phyloP scores from a whole-genome alignment of 2,113 vertebrate species.

The Aptenodytes forsteri region DNA sequence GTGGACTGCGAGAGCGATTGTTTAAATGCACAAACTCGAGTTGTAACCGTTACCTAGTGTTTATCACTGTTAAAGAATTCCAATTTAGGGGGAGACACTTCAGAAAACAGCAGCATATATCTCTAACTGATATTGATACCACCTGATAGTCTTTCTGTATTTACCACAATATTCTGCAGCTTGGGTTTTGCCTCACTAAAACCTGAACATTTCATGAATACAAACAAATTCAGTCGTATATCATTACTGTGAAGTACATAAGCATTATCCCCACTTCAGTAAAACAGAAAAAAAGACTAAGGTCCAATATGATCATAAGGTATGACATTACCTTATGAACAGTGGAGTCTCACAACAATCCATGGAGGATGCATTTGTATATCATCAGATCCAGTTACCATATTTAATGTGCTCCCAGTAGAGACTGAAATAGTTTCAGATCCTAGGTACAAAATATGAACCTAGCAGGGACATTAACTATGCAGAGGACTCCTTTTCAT shows the following conservation, averaged over 20 bases:
- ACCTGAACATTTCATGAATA: neutral
- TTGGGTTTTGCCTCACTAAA: neutral
- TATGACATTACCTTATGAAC: neutral
- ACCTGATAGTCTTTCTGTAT: neutral
- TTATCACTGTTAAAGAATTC: neutral
- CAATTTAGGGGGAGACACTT: neutral
- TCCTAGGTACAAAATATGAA: neutral
- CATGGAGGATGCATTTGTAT: neutral
- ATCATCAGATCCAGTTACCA: neutral
- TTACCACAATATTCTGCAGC: neutral
- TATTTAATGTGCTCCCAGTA: neutral
- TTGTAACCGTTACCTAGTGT: neutral
- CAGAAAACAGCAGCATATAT: neutral
- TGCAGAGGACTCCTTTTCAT: neutral
- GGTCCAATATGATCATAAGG: neutral
- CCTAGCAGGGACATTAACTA: neutral
- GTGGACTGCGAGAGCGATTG: rapidly evolving
- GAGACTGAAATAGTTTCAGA: neutral
- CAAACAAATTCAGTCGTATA: neutral
- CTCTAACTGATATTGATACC: neutral
- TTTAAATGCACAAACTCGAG: neutral
- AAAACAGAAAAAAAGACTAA: neutral
- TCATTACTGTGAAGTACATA: neutral
- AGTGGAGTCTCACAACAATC: neutral
- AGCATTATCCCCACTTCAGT: neutral